Conservation (phyloP, 2,888 invertebrate genomes). For the Drosophila paramelanica region DNA sequence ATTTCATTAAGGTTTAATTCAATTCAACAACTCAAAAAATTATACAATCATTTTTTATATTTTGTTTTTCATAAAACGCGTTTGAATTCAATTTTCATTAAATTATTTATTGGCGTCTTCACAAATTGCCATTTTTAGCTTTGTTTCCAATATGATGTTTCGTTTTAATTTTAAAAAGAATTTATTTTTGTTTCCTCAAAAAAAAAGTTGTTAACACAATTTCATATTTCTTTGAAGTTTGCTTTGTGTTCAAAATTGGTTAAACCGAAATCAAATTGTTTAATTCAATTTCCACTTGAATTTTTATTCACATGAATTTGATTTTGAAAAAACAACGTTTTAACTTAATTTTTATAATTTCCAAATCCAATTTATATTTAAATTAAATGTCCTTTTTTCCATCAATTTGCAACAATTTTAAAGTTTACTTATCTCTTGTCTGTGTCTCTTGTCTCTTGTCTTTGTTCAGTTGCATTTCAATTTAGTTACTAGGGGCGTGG, state of each 20-base stretch:
- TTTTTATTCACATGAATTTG: background rate
- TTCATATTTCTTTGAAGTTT: too few species aligned
- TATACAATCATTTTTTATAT: conserved; percentile 12
- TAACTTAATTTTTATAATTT: too few species aligned
- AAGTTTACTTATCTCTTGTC: background rate
- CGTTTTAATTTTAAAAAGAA: background rate
- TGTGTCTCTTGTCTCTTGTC: background rate
- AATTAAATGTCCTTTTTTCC: background rate
- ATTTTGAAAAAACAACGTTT: too few species aligned
- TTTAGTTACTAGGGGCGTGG: background rate
- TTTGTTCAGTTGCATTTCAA: background rate
- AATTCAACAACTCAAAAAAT: conserved; percentile 19
- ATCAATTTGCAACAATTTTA: background rate
- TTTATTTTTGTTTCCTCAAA: background rate
- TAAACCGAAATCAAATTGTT: too few species aligned
- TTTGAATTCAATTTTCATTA: conserved; percentile 23
- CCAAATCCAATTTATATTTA: background rate
- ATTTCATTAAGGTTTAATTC: conserved; percentile 51
- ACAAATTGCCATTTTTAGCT: conserved; percentile 5
- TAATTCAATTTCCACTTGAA: background rate
- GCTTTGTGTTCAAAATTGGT: too few species aligned
- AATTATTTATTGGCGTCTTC: background rate
- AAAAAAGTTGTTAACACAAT: too few species aligned
- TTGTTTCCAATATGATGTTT: background rate
- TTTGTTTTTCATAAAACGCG: background rate